Evolutionary conservation across 2,113 vertebrate species (phyloP).

Genomic region (Regulus satrapa): DNA sequence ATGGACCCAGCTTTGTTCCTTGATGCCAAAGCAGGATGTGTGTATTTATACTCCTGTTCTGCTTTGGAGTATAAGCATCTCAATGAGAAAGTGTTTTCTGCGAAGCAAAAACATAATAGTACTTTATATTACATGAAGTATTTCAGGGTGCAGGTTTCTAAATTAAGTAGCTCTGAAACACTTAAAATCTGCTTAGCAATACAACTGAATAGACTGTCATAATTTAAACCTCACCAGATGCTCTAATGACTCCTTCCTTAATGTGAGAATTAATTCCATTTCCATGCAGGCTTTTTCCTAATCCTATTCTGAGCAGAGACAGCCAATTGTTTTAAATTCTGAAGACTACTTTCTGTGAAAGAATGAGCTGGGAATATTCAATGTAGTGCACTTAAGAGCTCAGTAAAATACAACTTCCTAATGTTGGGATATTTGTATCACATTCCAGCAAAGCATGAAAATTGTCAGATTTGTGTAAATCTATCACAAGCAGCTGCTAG

Average conservation of each 20-base stretch:
- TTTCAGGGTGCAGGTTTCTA: neutral
- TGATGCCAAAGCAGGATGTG: neutral
- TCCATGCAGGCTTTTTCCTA: constrained; percentile 18
- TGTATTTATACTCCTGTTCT: neutral
- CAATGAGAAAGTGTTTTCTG: neutral
- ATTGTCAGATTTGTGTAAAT: neutral
- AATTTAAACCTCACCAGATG: constrained; percentile 44
- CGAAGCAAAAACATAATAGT: neutral
- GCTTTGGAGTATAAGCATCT: neutral
- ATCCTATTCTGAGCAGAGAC: constrained; percentile 18
- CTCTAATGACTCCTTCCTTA: constrained; percentile 40
- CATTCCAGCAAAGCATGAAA: neutral
- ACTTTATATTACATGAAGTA: neutral
- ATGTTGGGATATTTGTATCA: neutral
- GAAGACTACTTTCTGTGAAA: neutral
- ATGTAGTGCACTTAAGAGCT: neutral
- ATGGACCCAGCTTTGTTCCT: neutral
- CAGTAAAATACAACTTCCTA: neutral
- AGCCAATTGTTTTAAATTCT: constrained; percentile 34
- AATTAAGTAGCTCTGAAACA: constrained; percentile 6
- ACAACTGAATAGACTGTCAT: neutral
- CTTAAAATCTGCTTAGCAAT: constrained; percentile 42
- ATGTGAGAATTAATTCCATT: constrained; percentile 52
- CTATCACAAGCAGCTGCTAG: neutral
- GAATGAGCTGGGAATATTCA: neutral